phyloP scores from a whole-genome alignment of 2,888 invertebrate genomes.

The Penaeus monodon region DNA sequence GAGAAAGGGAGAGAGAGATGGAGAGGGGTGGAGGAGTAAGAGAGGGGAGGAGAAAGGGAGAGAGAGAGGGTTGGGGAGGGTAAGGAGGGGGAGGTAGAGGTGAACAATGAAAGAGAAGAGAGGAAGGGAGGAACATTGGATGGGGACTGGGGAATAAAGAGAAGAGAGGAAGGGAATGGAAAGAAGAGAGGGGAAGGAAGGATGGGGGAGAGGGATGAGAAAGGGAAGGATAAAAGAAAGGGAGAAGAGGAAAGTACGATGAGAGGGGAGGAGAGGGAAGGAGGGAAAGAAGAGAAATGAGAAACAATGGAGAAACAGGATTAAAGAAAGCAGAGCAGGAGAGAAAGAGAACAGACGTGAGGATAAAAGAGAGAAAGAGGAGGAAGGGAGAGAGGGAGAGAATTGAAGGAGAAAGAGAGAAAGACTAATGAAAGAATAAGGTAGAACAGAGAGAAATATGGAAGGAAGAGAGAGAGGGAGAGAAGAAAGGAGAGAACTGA shows the following conservation, averaged over 20 bases:
- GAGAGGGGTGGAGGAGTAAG: neutral
- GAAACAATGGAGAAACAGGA: no score
- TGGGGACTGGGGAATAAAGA: neutral
- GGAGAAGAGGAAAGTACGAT: no score
- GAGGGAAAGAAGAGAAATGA: no score
- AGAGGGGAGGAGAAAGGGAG: neutral
- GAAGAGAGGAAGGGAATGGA: neutral
- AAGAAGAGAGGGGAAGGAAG: neutral
- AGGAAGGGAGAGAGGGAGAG: neutral
- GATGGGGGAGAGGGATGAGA: neutral
- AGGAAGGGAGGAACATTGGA: no score
- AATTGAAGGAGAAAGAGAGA: neutral
- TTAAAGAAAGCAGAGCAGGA: no score
- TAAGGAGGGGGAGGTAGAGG: neutral
- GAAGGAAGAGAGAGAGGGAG: neutral
- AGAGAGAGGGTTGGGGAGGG: neutral
- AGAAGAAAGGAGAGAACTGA: neutral
- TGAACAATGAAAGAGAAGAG: no score
- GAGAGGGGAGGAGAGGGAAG: no score
- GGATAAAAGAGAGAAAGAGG: neutral
- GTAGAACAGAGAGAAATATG: neutral
- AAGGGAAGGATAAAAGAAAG: no score
- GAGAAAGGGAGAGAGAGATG: no score
- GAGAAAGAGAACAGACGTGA: neutral
- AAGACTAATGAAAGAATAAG: neutral